Conservation (phyloP, 2,888 invertebrate genomes). For the Myathropa florea region DNA sequence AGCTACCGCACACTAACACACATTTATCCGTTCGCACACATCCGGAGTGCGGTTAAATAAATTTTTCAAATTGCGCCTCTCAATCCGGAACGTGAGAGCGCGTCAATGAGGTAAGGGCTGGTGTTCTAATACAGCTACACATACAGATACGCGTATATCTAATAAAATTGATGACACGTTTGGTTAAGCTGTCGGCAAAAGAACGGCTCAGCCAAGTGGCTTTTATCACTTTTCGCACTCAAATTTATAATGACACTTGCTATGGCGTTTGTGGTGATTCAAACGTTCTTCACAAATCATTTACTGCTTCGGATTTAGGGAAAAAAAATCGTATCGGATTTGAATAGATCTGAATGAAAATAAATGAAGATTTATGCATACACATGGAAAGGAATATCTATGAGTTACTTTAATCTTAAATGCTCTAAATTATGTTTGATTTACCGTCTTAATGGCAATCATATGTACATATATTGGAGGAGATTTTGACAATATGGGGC, state of each 20-base stretch:
- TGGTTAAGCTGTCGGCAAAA: slow-evolving; percentile 31
- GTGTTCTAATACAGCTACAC: slow-evolving; percentile 13
- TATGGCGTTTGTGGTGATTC: not conserved
- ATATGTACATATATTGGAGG: too few species aligned
- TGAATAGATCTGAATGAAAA: too few species aligned
- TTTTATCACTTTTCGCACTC: slow-evolving; percentile 44
- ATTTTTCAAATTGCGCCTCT: slow-evolving; percentile 56
- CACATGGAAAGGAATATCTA: not conserved
- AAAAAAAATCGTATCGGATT: too few species aligned
- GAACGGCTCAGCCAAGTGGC: slow-evolving; percentile 7
- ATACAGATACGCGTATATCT: not conserved
- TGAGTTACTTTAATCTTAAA: slow-evolving; percentile 1
- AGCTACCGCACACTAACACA: not conserved
- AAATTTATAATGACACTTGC: slow-evolving; percentile 29
- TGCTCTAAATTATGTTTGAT: too few species aligned
- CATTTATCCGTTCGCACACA: not conserved
- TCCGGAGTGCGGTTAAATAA: slow-evolving; percentile 35
- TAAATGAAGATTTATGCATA: too few species aligned
- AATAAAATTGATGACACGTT: slow-evolving; percentile 56
- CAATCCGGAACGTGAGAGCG: not conserved
- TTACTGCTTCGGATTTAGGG: not conserved
- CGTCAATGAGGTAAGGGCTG: slow-evolving; percentile 9
- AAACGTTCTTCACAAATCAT: too few species aligned
- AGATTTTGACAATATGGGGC: too few species aligned
- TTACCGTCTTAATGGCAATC: too few species aligned